Conservation (phyloP, 1,140 invertebrate genomes). For the Cylas formicarius region DNA sequence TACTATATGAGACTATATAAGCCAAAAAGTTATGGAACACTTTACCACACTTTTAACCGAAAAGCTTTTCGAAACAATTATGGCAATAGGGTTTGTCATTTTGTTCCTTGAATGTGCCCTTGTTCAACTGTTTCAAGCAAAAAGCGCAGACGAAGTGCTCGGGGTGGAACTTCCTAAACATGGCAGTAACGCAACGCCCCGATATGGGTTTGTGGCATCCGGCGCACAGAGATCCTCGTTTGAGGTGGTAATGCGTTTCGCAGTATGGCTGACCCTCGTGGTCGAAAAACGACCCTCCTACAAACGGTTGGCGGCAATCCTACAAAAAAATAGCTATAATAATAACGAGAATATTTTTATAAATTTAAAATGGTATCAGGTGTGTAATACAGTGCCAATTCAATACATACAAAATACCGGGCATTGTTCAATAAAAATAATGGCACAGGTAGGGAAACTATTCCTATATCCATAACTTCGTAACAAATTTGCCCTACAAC, state of each 20-base stretch:
- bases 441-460: no score
- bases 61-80: conserved; percentile 93
- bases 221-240: conserved; percentile 91
- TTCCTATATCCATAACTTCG: no score
- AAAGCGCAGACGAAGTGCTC: conserved; percentile 99
- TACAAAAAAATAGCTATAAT: conserved; percentile 2
- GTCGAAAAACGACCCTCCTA: conserved; percentile 90
- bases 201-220: conserved; percentile 96
- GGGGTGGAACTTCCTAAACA: conserved; percentile 98
- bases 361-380: no score
- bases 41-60: conserved; percentile 54
- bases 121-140: conserved; percentile 94
- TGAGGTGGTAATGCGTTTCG: conserved; percentile 96
- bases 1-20: no score
- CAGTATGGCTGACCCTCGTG: conserved; percentile 95
- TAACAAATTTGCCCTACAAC: no score
- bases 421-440: no score
- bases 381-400: no score
- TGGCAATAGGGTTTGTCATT: conserved; percentile 99
- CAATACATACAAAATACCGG: no score
- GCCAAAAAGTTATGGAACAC: no score
- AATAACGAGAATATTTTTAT: neutral
- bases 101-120: conserved; percentile 96
- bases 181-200: conserved; percentile 95
- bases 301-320: conserved; percentile 90